phyloP scores from a whole-genome alignment of 1,140 invertebrate species.

The Tachypleus tridentatus region DNA sequence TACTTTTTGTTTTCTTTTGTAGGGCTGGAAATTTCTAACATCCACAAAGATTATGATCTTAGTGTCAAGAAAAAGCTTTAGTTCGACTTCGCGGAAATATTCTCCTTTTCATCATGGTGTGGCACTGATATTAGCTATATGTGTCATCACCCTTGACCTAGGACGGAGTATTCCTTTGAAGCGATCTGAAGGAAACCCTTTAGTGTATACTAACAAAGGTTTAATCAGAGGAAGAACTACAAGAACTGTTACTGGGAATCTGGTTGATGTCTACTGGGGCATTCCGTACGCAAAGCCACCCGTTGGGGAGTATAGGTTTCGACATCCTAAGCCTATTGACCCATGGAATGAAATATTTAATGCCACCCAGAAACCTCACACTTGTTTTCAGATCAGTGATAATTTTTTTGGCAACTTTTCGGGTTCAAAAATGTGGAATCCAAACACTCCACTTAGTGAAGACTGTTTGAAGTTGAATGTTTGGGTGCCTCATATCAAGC shows the following conservation, averaged over 20 bases:
- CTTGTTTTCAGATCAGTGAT: slow-evolving; percentile 74
- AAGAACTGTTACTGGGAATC: slow-evolving; percentile 54
- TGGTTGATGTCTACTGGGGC: slow-evolving; percentile 69
- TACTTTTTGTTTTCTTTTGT: too few species aligned
- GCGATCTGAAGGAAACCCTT: too few species aligned
- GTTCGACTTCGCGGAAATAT: too few species aligned
- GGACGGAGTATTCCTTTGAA: too few species aligned
- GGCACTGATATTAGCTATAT: too few species aligned
- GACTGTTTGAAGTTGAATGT: slow-evolving; percentile 97
- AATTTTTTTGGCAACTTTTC: slow-evolving; percentile 72
- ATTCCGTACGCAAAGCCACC: slow-evolving; percentile 89
- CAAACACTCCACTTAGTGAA: slow-evolving; percentile 75
- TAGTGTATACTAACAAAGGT: slow-evolving; percentile 65
- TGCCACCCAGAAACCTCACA: slow-evolving; percentile 66
- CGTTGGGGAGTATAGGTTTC: slow-evolving; percentile 65
- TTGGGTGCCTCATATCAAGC: slow-evolving; percentile 48
- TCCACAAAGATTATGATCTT: too few species aligned
- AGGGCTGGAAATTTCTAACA: too few species aligned
- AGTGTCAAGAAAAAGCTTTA: too few species aligned
- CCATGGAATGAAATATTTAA: slow-evolving; percentile 55
- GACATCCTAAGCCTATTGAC: slow-evolving; percentile 66
- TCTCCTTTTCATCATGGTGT: too few species aligned
- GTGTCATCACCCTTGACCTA: too few species aligned
- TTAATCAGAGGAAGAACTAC: slow-evolving; percentile 60
- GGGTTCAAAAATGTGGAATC: slow-evolving; percentile 88